Conservation (phyloP, 1,140 invertebrate species). For the Drosophila sulfurigaster region DNA sequence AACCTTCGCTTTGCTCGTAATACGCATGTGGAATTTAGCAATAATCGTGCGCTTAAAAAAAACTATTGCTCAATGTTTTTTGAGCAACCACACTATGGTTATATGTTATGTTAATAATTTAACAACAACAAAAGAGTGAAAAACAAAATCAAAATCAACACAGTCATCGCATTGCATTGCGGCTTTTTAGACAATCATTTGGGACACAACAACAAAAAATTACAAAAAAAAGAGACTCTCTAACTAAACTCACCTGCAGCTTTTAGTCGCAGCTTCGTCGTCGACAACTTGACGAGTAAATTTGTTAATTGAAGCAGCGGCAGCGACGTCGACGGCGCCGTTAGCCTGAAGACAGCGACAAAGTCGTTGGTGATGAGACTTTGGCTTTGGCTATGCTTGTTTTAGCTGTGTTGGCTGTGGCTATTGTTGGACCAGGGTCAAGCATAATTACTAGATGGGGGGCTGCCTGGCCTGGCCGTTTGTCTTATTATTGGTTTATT, state of each 20-base stretch:
- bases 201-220: background rate
- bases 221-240: constrained; percentile 1
- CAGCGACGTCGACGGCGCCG: constrained; percentile 26
- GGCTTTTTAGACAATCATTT: constrained; percentile 20
- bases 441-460: constrained; percentile 74
- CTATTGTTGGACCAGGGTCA: constrained; percentile 80
- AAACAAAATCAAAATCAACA: constrained; percentile 26
- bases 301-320: constrained; percentile 56
- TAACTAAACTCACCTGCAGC: constrained; percentile 60
- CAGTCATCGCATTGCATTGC: constrained; percentile 55
- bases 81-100: constrained; percentile 30
- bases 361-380: constrained; percentile 47
- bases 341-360: constrained; percentile 47
- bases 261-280: constrained; percentile 36
- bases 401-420: constrained; percentile 21
- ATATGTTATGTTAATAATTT: constrained; percentile 53
- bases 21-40: constrained; percentile 42
- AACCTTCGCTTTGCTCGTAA: constrained; percentile 19
- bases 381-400: constrained; percentile 13
- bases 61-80: constrained; percentile 39
- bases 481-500: constrained; percentile 51
- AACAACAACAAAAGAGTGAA: constrained; percentile 24
- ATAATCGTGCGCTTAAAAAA: constrained; percentile 33
- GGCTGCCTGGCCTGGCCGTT: constrained; percentile 35
- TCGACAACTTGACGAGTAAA: constrained; percentile 36